These are phyloP conservation scores for Dicerorhinus sumatrensis DNA, from an alignment of 2,113 vertebrate species.

Conservation along the genomic window DNA sequence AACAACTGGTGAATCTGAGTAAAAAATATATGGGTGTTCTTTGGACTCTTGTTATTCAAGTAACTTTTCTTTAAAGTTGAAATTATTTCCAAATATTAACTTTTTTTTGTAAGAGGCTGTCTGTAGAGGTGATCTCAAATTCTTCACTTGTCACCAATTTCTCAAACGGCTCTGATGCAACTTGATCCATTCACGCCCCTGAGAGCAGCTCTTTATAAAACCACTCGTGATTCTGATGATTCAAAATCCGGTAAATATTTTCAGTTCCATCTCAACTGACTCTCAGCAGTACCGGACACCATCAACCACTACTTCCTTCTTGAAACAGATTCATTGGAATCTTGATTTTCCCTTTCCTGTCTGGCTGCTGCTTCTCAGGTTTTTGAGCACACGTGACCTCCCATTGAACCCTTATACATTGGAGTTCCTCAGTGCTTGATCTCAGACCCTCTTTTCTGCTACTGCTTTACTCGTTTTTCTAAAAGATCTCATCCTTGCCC, in stretches of 20 bases:
- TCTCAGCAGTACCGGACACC: background rate
- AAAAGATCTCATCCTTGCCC: background rate
- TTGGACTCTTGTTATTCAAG: background rate
- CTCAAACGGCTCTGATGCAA: no score
- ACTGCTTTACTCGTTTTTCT: background rate
- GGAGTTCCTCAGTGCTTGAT: background rate
- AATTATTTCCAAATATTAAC: background rate
- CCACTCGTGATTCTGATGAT: background rate
- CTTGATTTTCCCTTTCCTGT: background rate
- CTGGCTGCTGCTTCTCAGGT: no score
- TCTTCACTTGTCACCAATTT: background rate
- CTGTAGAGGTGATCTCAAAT: background rate
- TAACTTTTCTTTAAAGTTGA: background rate
- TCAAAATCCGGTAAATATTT: background rate
- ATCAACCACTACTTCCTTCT: conserved; percentile 10
- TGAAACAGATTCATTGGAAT: background rate
- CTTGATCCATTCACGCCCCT: background rate
- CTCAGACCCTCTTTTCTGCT: background rate
- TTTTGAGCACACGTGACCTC: background rate
- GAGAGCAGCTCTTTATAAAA: background rate
- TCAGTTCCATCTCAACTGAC: background rate
- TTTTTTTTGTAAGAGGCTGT: background rate
- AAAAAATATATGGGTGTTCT: background rate
- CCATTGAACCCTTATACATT: background rate
- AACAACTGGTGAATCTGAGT: background rate